Base-by-base conservation (phyloP, 1,140 invertebrate genomes). In the Brachystomella parvula region DNA sequence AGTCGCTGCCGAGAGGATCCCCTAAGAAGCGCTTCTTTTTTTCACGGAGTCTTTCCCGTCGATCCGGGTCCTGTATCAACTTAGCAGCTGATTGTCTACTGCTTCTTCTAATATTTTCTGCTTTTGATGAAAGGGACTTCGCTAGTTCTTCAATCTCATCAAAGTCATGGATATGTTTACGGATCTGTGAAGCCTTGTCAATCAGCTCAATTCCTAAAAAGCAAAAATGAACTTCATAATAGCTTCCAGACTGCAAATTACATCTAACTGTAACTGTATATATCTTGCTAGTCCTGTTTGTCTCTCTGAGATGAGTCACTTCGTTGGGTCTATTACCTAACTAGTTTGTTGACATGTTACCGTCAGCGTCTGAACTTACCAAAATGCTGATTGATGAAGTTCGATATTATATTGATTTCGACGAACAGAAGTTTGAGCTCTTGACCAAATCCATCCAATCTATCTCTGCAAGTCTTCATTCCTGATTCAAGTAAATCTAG, bases 81-180 rank as follows among this genome's bases (percentile, higher is more conserved):
- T 39, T 39, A 6, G 35, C 15, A 53, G 49, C 24, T 12, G 49
- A 6, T 53, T 53, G 15, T 53, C 15, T n/a, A 9, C 3, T 53
- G 24, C 15, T 53, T 53, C 15, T 9, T 24, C 15, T 9, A 53
- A 53, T 53, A 21, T 53, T 6, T n/a, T 24, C 49, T 12, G 24
- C 9, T 24, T 53, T 53, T 53, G 15, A 15, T 19, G 49, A 59
- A 2, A 65, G 56, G 24, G 64, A 31, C 3, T 30, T 53, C 2
- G 64, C 58, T 3, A 65, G 33, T 56, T 65, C 64, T 21, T 35
- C 35, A 2, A 66, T 57, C n/a, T 66, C 64, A 29, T 66, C 64
- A 49, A 49, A 66, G 29, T 66, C 64, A 39, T 61, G 57, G 28
- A 66, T 61, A 28, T 66, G 64, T 26, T 66, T 66, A 56, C 26